Base-by-base conservation (phyloP, 2,797 vertebrate species). In the Alexandromys oeconomus region DNA sequence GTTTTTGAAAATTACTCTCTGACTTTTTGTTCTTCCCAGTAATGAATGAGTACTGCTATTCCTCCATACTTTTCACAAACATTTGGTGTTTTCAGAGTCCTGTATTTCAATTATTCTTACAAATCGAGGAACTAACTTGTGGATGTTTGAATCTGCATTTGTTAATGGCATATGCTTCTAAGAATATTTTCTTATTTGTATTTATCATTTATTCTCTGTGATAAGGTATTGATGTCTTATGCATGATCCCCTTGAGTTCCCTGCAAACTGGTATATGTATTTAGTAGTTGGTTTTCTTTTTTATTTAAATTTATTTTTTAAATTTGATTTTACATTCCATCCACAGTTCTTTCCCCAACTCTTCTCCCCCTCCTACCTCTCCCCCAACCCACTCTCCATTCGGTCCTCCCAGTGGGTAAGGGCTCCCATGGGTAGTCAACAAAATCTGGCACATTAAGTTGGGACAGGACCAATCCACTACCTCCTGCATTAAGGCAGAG, bases 61-160 rank as follows among this genome's bases (percentile, higher is more conserved):
- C 34, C 15, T 80, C 14, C 46, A 59, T 37, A 63, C 59, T 63
- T n/a, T 92, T 67, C 43, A 25, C 4, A 43, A 86, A 11, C 2
- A 74, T 77, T 94, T 91, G 46, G 5, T 86, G 14, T 37, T 87
- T 40, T 43, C 23, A 77, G 15, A 80, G 57, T 63, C 91, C 82
- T 89, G 61, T 29, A 61, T 93, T 87, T 73, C 57, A 85, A 40
- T 23, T 15, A 40, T 78, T 95, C 57, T 76, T 21, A 54, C 5
- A 54, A 54, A 25, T 61, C 34, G 6, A 40, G 48, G 11, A 84
- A 21, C 40, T 67, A 88, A 76, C 9, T 63, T 23, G 13, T 79
- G 14, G 71, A 29, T 92, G 27, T 90, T 95, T 87, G 71, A 61
- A 54, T 91, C 40, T 94, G n/a, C 0, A 87, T 63, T 51, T 92